Percentiles rank a stretch among this genome's conserved stretches.
Conservation (phyloP, 2,797 vertebrate genomes). For the Rhinatrema bivittatum region DNA sequence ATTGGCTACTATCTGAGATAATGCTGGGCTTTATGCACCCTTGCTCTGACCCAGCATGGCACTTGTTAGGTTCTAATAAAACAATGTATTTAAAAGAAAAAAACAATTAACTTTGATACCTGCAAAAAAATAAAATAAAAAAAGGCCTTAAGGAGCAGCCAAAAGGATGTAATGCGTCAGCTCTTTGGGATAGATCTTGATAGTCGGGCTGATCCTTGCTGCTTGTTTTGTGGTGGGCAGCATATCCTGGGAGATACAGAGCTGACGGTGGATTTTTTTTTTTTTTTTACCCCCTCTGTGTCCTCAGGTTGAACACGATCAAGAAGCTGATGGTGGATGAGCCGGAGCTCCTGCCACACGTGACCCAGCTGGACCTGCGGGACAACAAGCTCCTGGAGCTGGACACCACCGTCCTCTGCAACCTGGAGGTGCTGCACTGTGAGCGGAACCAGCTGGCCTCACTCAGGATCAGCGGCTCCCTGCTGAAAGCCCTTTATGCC, state of each 20-base stretch:
- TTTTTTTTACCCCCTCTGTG: slow-evolving; percentile 8
- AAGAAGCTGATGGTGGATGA: slow-evolving; percentile 68
- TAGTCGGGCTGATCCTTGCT: too few species aligned
- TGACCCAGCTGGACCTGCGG: slow-evolving; percentile 87
- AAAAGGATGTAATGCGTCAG: too few species aligned
- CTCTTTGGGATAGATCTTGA: too few species aligned
- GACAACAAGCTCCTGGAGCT: slow-evolving; percentile 82
- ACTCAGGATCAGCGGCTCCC: slow-evolving; percentile 73
- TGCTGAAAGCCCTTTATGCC: slow-evolving; percentile 83
- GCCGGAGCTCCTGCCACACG: slow-evolving; percentile 78
- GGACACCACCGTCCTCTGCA: slow-evolving; percentile 77
- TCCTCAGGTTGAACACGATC: slow-evolving; percentile 80
- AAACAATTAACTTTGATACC: too few species aligned
- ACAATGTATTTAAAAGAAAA: too few species aligned
- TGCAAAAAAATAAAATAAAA: too few species aligned
- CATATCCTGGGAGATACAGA: too few species aligned
- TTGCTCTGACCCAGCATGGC: too few species aligned
- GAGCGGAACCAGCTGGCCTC: slow-evolving; percentile 79
- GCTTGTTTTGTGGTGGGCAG: slow-evolving; percentile 1
- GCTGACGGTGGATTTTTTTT: background rate
- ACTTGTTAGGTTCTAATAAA: too few species aligned
- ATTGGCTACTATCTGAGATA: too few species aligned
- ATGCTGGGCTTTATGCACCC: too few species aligned
- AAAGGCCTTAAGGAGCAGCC: too few species aligned
- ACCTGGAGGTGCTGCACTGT: slow-evolving; percentile 88